Evolutionary conservation across 2,113 vertebrate species (phyloP), one percentile per base, ranked within the genome.

Genomic region (Corythoichthys intestinalis): DNA sequence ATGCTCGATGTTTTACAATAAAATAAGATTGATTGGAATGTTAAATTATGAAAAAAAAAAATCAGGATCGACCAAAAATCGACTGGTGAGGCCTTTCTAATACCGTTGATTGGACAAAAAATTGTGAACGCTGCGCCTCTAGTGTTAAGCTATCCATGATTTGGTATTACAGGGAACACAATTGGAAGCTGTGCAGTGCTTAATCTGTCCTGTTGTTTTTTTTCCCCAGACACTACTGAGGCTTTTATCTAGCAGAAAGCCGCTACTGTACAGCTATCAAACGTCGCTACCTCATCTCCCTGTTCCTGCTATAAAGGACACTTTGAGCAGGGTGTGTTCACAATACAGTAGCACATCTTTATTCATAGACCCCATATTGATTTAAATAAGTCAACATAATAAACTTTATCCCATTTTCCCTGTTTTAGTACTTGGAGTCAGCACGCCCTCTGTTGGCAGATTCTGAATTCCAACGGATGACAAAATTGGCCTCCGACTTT

Each of bases 251-350:
- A 93, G 93, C 41, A 91, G 93, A 66, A 92, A 92, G 65, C 94
- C 94, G 0, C 88, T 93, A 82, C 85, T 96, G 2, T 95, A 94
- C 90, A 95, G 94, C 72, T 96, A 94, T 69, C 95, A 96, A 64
- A 92, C 92, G 0, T 93, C 92, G 4, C 89, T 96, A 11, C 94
- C 95, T 6, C 91, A 94, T 65, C 90, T 94, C 60, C 94, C 95
- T 0, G 93, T 96, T 57, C 95, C 95, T 46, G 11, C 86, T 4
- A 86, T 93, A 62, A 90, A 86, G 59, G 94, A 94, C 72, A 95
- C 95, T 0, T 72, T 96, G 69, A 82, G 69, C 79, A 90, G 91
- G 86, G 95, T 96, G 86, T 89, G 83, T 63, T 0, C 20, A 28
- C 59, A 46, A 54, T 28, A 62, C 69, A 50, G 2, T 6, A 11